These are phyloP conservation scores for Ivindomyrus marchei DNA, from an alignment of 2,113 vertebrate species.

Conservation along the genomic window DNA sequence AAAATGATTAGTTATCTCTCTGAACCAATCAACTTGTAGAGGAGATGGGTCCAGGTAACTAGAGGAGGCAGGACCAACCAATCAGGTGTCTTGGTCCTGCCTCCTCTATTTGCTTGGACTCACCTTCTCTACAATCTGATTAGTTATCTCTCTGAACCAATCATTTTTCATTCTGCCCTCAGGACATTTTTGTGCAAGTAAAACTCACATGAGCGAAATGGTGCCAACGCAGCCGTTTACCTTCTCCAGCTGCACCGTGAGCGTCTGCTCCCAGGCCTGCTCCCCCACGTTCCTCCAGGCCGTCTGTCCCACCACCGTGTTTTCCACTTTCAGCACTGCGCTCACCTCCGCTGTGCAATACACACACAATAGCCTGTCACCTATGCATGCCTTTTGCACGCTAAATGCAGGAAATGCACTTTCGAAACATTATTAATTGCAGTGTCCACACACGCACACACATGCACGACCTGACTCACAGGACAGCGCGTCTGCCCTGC, in stretches of 20 bases:
- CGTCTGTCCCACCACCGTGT: slow-evolving; percentile 74
- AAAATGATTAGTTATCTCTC: too few relatives aligned
- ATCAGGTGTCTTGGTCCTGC: too few relatives aligned
- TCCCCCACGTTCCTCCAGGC: slow-evolving; percentile 73
- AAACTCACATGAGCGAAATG: neutral
- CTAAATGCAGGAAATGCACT: neutral
- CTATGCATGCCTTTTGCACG: neutral
- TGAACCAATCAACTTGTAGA: too few relatives aligned
- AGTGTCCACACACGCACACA: neutral
- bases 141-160: too few relatives aligned
- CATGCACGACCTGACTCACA: slow-evolving; percentile 44
- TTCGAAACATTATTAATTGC: neutral
- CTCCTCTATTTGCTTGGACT: too few relatives aligned
- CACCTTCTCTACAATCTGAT: too few relatives aligned
- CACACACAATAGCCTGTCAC: neutral
- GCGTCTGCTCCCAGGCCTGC: slow-evolving; percentile 76
- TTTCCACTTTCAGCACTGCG: slow-evolving; percentile 78
- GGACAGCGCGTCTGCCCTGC: slow-evolving; percentile 68
- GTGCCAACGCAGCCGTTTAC: slow-evolving; percentile 47
- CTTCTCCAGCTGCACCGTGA: slow-evolving; percentile 80
- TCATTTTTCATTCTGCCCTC: too few relatives aligned
- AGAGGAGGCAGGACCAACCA: too few relatives aligned
- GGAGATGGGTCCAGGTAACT: too few relatives aligned
- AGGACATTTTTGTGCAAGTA: too few relatives aligned
- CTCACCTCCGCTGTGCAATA: slow-evolving; percentile 69